These are phyloP conservation scores for Epinotia brunnichana DNA, from an alignment of 2,888 invertebrate species.

Conservation along the genomic window DNA sequence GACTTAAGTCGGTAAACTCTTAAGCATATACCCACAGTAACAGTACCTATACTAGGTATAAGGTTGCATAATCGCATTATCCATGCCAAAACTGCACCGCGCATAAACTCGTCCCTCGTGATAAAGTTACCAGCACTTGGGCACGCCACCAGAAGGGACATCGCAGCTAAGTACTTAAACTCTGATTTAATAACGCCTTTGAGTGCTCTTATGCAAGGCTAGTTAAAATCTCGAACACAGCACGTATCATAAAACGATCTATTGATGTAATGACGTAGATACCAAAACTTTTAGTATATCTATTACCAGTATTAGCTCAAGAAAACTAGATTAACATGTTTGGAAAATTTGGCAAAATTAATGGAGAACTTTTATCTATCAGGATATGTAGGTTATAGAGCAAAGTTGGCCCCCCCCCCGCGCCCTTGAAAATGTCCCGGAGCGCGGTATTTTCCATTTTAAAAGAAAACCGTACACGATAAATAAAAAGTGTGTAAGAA, in stretches of 20 bases:
- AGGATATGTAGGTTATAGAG: no score
- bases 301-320: no score
- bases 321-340: no score
- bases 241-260: conserved; percentile 28
- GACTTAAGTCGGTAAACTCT: background rate
- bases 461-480: no score
- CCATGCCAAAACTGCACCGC: conserved; percentile 29
- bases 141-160: conserved; percentile 55
- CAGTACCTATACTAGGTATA: background rate
- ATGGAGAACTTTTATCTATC: no score
- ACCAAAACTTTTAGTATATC: background rate
- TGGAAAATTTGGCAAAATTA: no score
- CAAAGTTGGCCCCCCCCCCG: no score
- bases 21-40: background rate
- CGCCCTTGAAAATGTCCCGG: no score
- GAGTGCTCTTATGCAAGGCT: conserved; percentile 30
- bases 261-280: background rate
- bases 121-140: conserved; percentile 63
- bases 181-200: conserved; percentile 48
- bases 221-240: conserved; percentile 28
- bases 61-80: conserved; percentile 12
- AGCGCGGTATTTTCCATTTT: no score
- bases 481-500: no score
- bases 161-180: conserved; percentile 46
- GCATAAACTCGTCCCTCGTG: conserved; percentile 49